phyloP scores from a whole-genome alignment of 1,140 invertebrate species.

The Drosophila pallidifrons region DNA sequence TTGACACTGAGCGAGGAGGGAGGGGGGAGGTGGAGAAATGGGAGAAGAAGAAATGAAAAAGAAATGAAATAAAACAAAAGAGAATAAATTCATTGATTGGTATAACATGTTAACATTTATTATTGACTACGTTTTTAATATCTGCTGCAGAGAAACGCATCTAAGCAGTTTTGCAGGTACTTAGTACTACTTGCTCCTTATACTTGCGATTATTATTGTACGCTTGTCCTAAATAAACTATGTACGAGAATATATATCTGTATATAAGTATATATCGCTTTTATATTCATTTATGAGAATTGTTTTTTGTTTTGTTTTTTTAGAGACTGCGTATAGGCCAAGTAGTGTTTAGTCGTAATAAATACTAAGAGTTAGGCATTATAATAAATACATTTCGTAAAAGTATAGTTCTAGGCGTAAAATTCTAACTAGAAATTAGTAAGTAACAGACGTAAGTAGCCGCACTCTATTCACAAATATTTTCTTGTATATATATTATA shows the following conservation, averaged over 20 bases:
- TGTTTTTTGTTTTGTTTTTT: conserved; percentile 9
- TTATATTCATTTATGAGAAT: conserved; percentile 35
- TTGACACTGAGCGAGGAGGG: background rate
- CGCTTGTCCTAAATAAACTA: conserved; percentile 67
- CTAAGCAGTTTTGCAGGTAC: conserved; percentile 70
- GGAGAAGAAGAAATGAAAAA: background rate
- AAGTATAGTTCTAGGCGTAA: conserved; percentile 31
- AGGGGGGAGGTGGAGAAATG: background rate
- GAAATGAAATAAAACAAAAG: background rate
- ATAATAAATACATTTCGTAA: conserved; percentile 77
- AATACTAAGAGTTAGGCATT: conserved; percentile 65
- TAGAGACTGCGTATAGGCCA: conserved; percentile 23
- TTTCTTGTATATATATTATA: conserved; percentile 17
- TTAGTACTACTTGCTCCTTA: conserved; percentile 80
- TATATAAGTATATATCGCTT: conserved; percentile 23
- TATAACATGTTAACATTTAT: conserved; percentile 58
- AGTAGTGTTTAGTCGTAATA: conserved; percentile 43
- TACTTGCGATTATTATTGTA: conserved; percentile 81
- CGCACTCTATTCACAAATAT: conserved; percentile 20
- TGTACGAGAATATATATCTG: conserved; percentile 21
- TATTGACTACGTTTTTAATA: conserved; percentile 53
- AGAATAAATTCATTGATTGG: conserved; percentile 42
- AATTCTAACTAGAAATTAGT: conserved; percentile 31
- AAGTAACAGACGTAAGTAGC: conserved; percentile 33
- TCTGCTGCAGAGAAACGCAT: conserved; percentile 64